A percentile compares a stretch with the other conserved stretches of the same genome.
These are phyloP conservation scores for Acleris literana DNA, from an alignment of 2,888 invertebrate species.

Conservation along the genomic window DNA sequence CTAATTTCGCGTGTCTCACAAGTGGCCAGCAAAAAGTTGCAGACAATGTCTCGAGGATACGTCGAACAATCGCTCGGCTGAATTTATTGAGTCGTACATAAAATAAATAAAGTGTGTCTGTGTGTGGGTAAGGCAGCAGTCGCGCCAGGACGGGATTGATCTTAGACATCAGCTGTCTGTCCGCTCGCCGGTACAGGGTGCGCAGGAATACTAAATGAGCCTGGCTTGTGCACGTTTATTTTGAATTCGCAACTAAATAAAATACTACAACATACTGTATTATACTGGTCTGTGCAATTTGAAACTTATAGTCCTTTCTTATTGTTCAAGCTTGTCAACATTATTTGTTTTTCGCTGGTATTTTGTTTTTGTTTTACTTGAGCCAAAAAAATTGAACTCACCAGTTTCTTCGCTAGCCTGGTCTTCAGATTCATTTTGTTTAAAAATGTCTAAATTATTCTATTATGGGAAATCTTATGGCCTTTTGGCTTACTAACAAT, in stretches of 20 bases:
- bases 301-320: not conserved
- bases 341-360: too few relatives aligned
- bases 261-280: not conserved
- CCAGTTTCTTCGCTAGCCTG: too few relatives aligned
- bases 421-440: too few relatives aligned
- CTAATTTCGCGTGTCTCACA: slow-evolving; percentile 34
- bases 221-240: slow-evolving; percentile 25
- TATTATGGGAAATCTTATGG: too few relatives aligned
- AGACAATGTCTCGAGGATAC: slow-evolving; percentile 29
- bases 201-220: slow-evolving; percentile 34
- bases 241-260: not conserved
- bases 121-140: slow-evolving; percentile 39
- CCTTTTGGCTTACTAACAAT: too few relatives aligned
- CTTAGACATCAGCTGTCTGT: slow-evolving; percentile 77
- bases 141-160: slow-evolving; percentile 68
- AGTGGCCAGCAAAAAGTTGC: slow-evolving; percentile 26
- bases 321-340: too few relatives aligned
- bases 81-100: slow-evolving; percentile 36
- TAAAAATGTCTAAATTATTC: too few relatives aligned
- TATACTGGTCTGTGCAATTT: not conserved
- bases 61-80: slow-evolving; percentile 32
- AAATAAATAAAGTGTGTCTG: slow-evolving; percentile 32
- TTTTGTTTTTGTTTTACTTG: not conserved
- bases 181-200: slow-evolving; percentile 55
- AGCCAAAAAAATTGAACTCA: too few relatives aligned